Base-by-base conservation (phyloP, 2,113 vertebrate species). In the Phycodurus eques region DNA sequence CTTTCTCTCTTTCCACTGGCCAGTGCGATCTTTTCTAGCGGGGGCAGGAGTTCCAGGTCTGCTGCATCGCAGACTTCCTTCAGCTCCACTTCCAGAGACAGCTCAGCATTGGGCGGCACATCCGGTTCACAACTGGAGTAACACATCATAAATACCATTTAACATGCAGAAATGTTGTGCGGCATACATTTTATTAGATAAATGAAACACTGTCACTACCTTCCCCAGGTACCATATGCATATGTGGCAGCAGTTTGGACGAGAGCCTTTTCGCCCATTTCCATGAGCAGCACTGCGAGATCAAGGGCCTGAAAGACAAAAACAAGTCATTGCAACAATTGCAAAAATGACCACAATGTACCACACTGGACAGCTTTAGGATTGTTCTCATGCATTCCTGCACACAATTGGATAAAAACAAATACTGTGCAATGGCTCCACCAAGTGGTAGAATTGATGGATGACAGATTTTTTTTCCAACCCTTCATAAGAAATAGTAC, bases 211-310 rank as follows among this genome's bases (percentile, higher is more conserved):
- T 47, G 2, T 27, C 49, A 83, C 12, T 87, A 99, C 98, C 96
- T 97, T 88, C 96, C 97, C 73, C 93, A 88, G 1, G 86, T 56
- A 2, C 97, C 96, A 0, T 95, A 98, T 82, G 96, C 95, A 57
- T 99, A 99, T 87, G 96, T 98, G 10, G 95, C 90, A 19, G 94
- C 92, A 2, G 95, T 92, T 14, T 89, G 70, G 17, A 99, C 90
- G 49, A 95, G 80, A 2, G 95, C 94, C 0, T 91, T 96, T 87
- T 99, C 97, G 0, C 92, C 91, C 73, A 94, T 89, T 9, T 95
- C 95, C 95, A 99, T 93, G 54, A 99, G 93, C 71, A 96, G 95
- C 60, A 96, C 94, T 0, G 94, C 93, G 68, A 99, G 90, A 88
- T 99, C 98, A 89, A 99, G 87, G 2, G 95, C 96, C 97, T 99